These are phyloP conservation scores for Scrobipalpa costella DNA, from an alignment of 2,888 invertebrate species.

Conservation along the genomic window DNA sequence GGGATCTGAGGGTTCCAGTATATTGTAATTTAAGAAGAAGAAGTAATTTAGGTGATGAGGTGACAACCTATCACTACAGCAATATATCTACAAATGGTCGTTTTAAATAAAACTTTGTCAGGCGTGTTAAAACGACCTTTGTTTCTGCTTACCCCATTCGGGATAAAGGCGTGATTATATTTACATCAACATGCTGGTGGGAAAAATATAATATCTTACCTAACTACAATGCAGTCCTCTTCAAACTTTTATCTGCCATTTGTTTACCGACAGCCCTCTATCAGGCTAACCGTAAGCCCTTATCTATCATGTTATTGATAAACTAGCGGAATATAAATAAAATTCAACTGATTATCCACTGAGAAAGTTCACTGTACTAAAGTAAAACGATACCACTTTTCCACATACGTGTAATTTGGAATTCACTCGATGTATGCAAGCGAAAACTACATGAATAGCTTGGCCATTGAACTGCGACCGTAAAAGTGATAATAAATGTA, in stretches of 20 bases:
- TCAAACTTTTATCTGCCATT: slow-evolving; percentile 31
- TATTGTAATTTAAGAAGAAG: no score
- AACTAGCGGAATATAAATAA: slow-evolving; percentile 37
- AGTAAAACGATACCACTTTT: background rate
- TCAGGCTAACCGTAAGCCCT: slow-evolving; percentile 34
- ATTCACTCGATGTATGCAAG: background rate
- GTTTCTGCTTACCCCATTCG: no score
- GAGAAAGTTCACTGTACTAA: slow-evolving; percentile 15
- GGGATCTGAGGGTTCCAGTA: no score
- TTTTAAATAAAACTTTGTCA: no score
- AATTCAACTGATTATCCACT: slow-evolving; percentile 19
- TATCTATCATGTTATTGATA: slow-evolving; percentile 40
- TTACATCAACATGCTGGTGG: background rate
- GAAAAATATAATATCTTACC: background rate
- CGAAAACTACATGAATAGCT: background rate
- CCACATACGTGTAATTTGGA: background rate
- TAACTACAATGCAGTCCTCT: slow-evolving; percentile 27
- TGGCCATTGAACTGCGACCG: slow-evolving; percentile 14
- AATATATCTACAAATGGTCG: no score
- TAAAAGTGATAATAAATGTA: slow-evolving; percentile 18
- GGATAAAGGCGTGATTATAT: no score
- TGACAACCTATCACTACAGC: no score
- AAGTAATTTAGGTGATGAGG: no score
- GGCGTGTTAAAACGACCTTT: no score
- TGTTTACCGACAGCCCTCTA: slow-evolving; percentile 32